Evolutionary conservation across 37 sponge, comb jelly and placozoan species (phyloP).

Genomic region (Eunapius fragilis): DNA sequence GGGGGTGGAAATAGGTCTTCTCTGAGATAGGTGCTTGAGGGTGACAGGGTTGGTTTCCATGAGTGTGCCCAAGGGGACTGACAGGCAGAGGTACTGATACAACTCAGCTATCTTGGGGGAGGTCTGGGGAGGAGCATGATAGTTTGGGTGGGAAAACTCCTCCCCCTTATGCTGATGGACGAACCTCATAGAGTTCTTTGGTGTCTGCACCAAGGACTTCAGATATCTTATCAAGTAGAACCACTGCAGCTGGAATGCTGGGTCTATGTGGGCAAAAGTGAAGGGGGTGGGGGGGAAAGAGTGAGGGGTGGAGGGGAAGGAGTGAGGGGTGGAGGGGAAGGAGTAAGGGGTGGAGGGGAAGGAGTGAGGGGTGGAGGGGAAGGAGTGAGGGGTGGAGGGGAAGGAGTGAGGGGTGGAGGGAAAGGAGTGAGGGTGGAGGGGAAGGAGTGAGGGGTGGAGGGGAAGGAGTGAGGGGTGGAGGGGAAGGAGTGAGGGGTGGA

Average conservation of each 20-base stretch:
- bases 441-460: not conserved
- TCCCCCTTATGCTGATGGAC: not conserved
- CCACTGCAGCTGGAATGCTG: conserved; percentile 63
- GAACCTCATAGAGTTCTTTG: conserved; percentile 39
- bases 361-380: not conserved
- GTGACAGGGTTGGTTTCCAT: conserved; percentile 40
- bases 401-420: not conserved
- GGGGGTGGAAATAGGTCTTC: conserved; percentile 8
- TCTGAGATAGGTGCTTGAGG: conserved; percentile 33
- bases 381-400: not conserved
- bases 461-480: not conserved
- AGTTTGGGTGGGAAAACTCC: not conserved
- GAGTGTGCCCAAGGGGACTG: conserved; percentile 73
- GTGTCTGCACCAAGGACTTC: conserved; percentile 47
- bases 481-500: not conserved
- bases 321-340: not conserved
- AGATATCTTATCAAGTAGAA: conserved; percentile 69
- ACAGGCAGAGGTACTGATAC: conserved; percentile 59
- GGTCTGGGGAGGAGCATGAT: not conserved
- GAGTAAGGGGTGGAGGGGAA: not conserved
- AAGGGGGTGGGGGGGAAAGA: not conserved
- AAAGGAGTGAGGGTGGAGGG: not conserved
- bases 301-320: not conserved
- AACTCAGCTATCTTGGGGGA: conserved; percentile 47
- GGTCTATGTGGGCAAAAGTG: conserved; percentile 34